Evolutionary conservation across 1,140 invertebrate genomes (phyloP).

Genomic region (Aethina tumida): DNA sequence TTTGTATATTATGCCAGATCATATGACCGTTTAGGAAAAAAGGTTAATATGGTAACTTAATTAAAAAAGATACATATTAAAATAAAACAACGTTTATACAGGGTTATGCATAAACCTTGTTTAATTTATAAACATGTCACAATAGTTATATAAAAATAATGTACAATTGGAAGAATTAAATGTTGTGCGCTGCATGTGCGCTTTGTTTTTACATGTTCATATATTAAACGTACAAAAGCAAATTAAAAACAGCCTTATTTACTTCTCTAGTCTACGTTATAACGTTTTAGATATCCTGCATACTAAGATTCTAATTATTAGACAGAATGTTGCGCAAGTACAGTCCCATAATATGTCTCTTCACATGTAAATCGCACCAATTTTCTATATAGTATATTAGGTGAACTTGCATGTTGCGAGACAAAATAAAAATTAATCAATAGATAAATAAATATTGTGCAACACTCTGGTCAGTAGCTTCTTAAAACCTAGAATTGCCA

Average conservation of each 20-base stretch:
- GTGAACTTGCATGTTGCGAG: too few relatives aligned
- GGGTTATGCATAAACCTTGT: conserved; percentile 3
- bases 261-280: conserved; percentile 12
- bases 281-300: too few relatives aligned
- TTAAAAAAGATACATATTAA: conserved; percentile 4
- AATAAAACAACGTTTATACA: conserved; percentile 1
- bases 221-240: conserved; percentile 5
- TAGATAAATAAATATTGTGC: too few relatives aligned
- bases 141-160: conserved; percentile 7
- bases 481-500: too few relatives aligned
- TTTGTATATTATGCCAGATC: conserved; percentile 16
- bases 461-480: too few relatives aligned
- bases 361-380: too few relatives aligned
- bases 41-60: conserved; percentile 10
- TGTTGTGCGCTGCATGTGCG: conserved; percentile 1
- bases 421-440: too few relatives aligned
- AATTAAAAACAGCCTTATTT: conserved; percentile 13
- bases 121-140: conserved; percentile 4
- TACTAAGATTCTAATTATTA: too few relatives aligned
- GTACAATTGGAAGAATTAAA: conserved; percentile 2
- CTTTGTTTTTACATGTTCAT: conserved; percentile 3
- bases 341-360: too few relatives aligned
- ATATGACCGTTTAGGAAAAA: conserved; percentile 12
- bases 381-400: too few relatives aligned
- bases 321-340: too few relatives aligned